Conservation (phyloP, 2,888 invertebrate genomes). For the Aleiodes alternator region DNA sequence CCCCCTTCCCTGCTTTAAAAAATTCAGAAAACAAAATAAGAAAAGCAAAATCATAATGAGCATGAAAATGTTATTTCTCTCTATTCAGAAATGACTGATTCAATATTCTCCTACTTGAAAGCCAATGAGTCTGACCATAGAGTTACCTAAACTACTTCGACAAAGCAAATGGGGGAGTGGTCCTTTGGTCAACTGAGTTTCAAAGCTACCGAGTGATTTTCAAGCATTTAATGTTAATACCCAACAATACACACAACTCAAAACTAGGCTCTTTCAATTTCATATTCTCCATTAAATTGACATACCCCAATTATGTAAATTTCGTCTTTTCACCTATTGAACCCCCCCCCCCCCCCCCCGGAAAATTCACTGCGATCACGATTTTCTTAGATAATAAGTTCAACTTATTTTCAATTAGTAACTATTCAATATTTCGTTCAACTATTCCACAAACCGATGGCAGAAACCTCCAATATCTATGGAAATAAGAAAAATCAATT, state of each 20-base stretch:
- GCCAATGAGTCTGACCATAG: not conserved
- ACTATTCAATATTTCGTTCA: too few relatives aligned
- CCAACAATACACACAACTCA: constrained; percentile 8
- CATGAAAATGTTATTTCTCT: not conserved
- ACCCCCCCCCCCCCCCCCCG: too few relatives aligned
- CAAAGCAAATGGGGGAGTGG: constrained; percentile 10
- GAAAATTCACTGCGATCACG: not conserved
- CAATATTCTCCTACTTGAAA: not conserved
- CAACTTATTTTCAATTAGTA: not conserved
- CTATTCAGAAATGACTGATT: not conserved
- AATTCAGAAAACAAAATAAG: not conserved
- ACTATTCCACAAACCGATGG: too few relatives aligned
- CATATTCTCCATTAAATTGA: constrained; percentile 21
- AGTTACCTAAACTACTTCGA: constrained; percentile 8
- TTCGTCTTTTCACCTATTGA: too few relatives aligned
- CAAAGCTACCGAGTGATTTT: not conserved
- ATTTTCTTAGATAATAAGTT: not conserved
- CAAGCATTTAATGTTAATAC: constrained; percentile 8
- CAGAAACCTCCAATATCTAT: too few relatives aligned
- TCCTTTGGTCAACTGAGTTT: constrained; percentile 27
- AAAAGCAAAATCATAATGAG: not conserved
- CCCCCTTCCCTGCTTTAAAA: not conserved
- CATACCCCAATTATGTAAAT: constrained; percentile 11
- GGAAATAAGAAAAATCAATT: too few relatives aligned
- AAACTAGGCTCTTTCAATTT: not conserved